Base-by-base conservation (phyloP, 2,888 invertebrate species). In the Epinotia nisella region DNA sequence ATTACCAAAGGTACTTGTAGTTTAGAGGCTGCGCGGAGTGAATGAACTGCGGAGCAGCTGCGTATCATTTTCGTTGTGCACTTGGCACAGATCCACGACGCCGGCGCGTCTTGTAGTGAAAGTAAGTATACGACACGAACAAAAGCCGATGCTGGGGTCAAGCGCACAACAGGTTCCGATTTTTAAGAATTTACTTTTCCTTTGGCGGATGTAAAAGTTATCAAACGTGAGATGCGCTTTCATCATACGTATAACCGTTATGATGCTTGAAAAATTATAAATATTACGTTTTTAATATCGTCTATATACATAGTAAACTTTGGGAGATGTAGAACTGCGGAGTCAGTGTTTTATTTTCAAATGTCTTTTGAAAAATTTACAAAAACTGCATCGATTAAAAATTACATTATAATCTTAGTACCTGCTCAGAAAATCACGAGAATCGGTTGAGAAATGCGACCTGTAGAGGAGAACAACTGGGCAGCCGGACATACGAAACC, bases 171-270 rank as follows among this genome's bases (percentile, higher is more conserved):
- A 85, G 85, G 92, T 90, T 86, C 83, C 84, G 81, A 87, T 88
- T 79, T 88, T 79, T 69, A 79, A 84, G 86, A 87, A 84, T 85
- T 81, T 79, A 81, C 80, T 81, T 87, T 87, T 85, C 82, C 83
- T 87, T 79, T 77, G 81, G 80, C 86, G 86, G 86, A 88, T 89
- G 90, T 91, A 90, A 90, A 90, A 91, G 90, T 87, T 55, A 67
- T 41, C 24, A 59, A 51, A 62, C 60, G 73, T 70, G 71, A 72
- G 21, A 11, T 55, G 69, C 69, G 69, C 53, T 65, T 70, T 53
- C 49, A 62, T 66, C 51, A 35, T 24, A 24, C 21, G 21, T 49
- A 49, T 49, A 7, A 45, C 53, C 49, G 53, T 17, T 21, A 29
- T 45, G 10, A 11, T 56, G 24, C n/a, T 24, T n/a, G 15, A 29